Evolutionary conservation across 2,888 invertebrate species (phyloP), one percentile per base, ranked within the genome.

Genomic region (Hemistola chrysoprasaria): DNA sequence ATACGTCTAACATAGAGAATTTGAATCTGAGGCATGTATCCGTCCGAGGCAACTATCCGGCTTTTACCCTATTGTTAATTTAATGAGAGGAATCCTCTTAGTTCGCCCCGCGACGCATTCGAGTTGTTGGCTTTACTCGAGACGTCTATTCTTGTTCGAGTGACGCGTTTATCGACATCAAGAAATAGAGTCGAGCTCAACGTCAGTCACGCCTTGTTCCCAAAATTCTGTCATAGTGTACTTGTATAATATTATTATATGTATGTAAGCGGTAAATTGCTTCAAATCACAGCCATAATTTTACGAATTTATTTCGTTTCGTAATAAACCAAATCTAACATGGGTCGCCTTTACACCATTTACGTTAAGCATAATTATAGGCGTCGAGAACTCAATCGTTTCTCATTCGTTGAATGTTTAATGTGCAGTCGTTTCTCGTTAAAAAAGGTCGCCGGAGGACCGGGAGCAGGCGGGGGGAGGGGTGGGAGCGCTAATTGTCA

Each of bases 401-500:
- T 36, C 31, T 32, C 38, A 27, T 43, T 31, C 26, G 26, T 23
- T 10, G 22, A 40, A 33, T 40, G 33, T 35, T 36, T 36, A 35
- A 35, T 41, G 26, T 26, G 41, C 30, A 30, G 39, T 31, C 35
- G 23, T 25, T 11, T 35, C 27, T 37, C 29, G 33, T 30, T 26
- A 38, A 24, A 37, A 29, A 37, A 34, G 37, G 42, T 33, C 4
- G 6, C n/a, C n/a, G n/a, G n/a, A n/a, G n/a, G n/a, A n/a, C n/a
- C n/a, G n/a, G n/a, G n/a, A n/a, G n/a, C n/a, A n/a, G n/a, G n/a
- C n/a, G n/a, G n/a, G n/a, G n/a, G n/a, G n/a, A n/a, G n/a, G n/a
- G n/a, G n/a, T n/a, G 11, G 9, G 8, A 20, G 11, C 48, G 47
- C 40, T 49, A 49, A 47, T 45, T 44, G 41, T 35, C 23, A 28